Evolutionary conservation across 2,888 invertebrate genomes (phyloP).

Genomic region (Pheosia tremula): DNA sequence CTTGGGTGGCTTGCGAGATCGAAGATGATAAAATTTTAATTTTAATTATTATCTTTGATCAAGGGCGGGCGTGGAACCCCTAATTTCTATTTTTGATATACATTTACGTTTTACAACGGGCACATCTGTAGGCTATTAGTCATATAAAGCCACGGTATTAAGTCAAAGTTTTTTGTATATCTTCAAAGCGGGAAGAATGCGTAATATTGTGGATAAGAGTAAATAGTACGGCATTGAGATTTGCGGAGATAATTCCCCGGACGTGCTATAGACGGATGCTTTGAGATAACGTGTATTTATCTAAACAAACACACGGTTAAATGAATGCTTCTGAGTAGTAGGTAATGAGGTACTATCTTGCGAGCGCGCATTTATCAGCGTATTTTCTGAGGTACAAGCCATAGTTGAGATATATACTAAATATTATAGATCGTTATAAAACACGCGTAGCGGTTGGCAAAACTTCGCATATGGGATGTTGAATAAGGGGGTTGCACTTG

Average conservation of each 20-base stretch:
- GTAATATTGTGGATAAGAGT: slow-evolving; percentile 46
- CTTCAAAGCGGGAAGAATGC: slow-evolving; percentile 35
- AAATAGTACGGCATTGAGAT: slow-evolving; percentile 41
- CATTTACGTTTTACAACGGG: slow-evolving; percentile 36
- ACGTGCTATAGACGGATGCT: slow-evolving; percentile 56
- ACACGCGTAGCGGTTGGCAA: slow-evolving; percentile 26
- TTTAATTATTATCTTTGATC: slow-evolving; percentile 75
- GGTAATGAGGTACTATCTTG: slow-evolving; percentile 23
- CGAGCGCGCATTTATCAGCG: slow-evolving; percentile 2
- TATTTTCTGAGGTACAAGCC: neutral
- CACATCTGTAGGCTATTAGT: slow-evolving; percentile 76
- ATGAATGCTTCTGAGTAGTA: slow-evolving; percentile 37
- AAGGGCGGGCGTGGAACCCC: slow-evolving; percentile 70
- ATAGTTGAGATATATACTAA: neutral
- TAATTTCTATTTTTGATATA: slow-evolving; percentile 78
- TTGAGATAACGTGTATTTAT: slow-evolving; percentile 46
- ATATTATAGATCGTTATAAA: too few relatives aligned
- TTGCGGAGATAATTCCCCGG: slow-evolving; percentile 55
- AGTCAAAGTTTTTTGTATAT: slow-evolving; percentile 44
- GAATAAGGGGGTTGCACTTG: slow-evolving; percentile 64
- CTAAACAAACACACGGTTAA: slow-evolving; percentile 38
- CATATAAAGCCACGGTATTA: slow-evolving; percentile 64
- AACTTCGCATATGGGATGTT: slow-evolving; percentile 66
- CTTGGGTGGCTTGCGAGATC: slow-evolving; percentile 75
- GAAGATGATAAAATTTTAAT: slow-evolving; percentile 62